Evolutionary conservation across 2,888 invertebrate genomes (phyloP).

Genomic region (Cryptus armator): DNA sequence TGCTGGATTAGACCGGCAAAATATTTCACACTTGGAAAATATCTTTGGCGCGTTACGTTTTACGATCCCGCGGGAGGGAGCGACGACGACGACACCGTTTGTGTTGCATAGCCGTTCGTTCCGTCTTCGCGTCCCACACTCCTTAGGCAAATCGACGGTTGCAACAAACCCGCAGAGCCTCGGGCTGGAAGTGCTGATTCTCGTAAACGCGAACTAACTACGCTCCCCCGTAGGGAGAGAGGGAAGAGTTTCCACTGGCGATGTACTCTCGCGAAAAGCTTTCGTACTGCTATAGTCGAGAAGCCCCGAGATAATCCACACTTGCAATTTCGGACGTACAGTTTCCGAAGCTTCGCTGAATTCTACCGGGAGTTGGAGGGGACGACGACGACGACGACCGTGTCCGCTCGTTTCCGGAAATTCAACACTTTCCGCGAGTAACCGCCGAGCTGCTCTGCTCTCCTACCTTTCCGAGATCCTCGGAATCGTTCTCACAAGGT

Average conservation of each 20-base stretch:
- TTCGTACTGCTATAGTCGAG: conserved; percentile 46
- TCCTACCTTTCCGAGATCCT: background rate
- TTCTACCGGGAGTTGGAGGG: conserved; percentile 45
- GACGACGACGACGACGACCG: conserved; percentile 27
- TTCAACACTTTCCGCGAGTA: conserved; percentile 22
- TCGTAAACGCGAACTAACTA: conserved; percentile 79
- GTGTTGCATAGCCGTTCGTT: conserved; percentile 24
- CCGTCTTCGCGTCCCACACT: conserved; percentile 35
- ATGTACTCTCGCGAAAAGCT: conserved; percentile 58
- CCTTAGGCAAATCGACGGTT: conserved; percentile 67
- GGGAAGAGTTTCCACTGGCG: conserved; percentile 36
- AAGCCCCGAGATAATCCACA: conserved; percentile 66
- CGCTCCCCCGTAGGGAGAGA: conserved; percentile 68
- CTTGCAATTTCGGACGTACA: conserved; percentile 66
- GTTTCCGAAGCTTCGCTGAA: conserved; percentile 59
- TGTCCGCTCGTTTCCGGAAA: conserved; percentile 66
- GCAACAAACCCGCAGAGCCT: conserved; percentile 53
- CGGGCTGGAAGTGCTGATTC: conserved; percentile 57
- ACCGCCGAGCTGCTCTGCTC: conserved; percentile 5
- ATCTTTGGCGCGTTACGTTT: conserved; percentile 83
- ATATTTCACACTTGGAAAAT: conserved; percentile 85
- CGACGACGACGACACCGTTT: background rate
- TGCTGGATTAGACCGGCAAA: conserved; percentile 84
- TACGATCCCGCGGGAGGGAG: conserved; percentile 74
- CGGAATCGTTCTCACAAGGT: conserved; percentile 57